Evolutionary conservation across 2,113 vertebrate genomes (phyloP).

Genomic region (Cebus imitator): DNA sequence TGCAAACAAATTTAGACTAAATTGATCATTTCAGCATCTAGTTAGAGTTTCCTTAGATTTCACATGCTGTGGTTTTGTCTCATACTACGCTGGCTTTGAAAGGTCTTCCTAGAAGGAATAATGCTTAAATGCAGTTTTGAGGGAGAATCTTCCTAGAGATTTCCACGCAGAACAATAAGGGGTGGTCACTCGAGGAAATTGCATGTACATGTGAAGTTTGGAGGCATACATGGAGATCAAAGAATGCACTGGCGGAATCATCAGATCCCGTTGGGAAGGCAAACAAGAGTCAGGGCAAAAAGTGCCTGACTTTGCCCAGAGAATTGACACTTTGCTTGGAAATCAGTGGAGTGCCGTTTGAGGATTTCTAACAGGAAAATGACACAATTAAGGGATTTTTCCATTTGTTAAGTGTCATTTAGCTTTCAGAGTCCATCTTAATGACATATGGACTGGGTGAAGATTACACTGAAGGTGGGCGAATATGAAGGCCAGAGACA

Average conservation of each 20-base stretch:
- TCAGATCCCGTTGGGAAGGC: background rate
- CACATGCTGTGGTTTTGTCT: background rate
- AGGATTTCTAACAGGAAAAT: background rate
- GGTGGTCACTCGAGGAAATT: background rate
- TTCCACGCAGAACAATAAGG: background rate
- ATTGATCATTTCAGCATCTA: background rate
- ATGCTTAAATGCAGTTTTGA: background rate
- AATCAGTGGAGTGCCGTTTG: background rate
- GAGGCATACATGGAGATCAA: background rate
- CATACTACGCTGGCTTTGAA: background rate
- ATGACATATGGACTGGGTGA: background rate
- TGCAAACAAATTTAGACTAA: constrained; percentile 13
- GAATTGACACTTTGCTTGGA: background rate
- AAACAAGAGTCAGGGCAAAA: background rate
- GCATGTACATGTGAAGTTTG: background rate
- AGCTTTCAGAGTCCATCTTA: background rate
- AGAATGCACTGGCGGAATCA: background rate
- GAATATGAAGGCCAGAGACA: background rate
- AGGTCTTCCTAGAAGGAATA: background rate
- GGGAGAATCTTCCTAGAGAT: background rate
- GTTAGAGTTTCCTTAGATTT: background rate
- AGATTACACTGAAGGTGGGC: background rate
- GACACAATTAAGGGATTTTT: background rate
- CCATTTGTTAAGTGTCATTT: background rate
- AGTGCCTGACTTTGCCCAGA: background rate